phyloP scores from a whole-genome alignment of 1,140 invertebrate genomes.

The Microplitis mediator region DNA sequence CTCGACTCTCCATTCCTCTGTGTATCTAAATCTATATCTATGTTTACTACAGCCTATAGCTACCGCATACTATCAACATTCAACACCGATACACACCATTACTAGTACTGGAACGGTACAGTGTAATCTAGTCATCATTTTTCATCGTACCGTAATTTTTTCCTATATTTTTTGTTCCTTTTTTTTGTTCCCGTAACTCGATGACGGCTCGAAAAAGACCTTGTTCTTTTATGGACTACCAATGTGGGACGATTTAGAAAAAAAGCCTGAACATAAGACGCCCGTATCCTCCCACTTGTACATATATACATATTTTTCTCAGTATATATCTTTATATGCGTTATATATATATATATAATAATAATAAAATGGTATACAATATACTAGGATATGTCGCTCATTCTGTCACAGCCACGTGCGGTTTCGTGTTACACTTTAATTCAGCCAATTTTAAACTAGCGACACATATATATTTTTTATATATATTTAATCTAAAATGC shows the following conservation, averaged over 20 bases:
- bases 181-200: not conserved
- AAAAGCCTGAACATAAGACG: not conserved
- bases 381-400: slow-evolving; percentile 34
- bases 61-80: not conserved
- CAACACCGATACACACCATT: no score
- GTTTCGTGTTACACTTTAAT: slow-evolving; percentile 63
- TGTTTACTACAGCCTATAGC: no score
- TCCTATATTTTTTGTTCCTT: not conserved
- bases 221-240: not conserved
- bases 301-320: no score
- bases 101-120: not conserved
- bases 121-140: slow-evolving; percentile 16
- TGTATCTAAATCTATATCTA: not conserved
- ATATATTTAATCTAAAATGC: not conserved
- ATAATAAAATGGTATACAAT: slow-evolving; percentile 2
- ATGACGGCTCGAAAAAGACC: not conserved
- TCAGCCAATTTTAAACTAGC: slow-evolving; percentile 52
- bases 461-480: not conserved
- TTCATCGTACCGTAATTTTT: not conserved
- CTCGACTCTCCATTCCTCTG: not conserved
- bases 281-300: not conserved
- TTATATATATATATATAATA: not conserved
- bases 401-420: slow-evolving; percentile 56
- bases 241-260: not conserved
- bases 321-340: no score